These are phyloP conservation scores for Myrmophylax atrothorax DNA, from an alignment of 2,113 vertebrate species.

Conservation along the genomic window DNA sequence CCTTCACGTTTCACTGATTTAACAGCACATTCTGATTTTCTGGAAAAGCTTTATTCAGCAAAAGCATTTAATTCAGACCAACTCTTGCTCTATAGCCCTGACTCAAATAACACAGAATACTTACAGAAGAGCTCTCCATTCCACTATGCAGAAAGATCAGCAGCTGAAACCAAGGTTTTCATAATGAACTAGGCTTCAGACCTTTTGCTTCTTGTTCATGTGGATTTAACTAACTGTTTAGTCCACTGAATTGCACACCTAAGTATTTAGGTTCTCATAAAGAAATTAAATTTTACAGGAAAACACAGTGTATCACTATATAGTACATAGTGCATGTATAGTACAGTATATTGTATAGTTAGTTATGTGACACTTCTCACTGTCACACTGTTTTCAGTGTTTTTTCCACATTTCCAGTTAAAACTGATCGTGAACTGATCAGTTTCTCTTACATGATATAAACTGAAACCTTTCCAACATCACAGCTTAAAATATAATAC, in stretches of 20 bases:
- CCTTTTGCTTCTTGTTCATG: background rate
- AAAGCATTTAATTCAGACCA: background rate
- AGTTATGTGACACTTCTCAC: background rate
- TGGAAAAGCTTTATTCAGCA: background rate
- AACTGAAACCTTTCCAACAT: conserved; percentile 29
- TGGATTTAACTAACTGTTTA: background rate
- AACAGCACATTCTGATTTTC: background rate
- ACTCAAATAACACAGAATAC: background rate
- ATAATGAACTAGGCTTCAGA: background rate
- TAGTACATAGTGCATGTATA: background rate
- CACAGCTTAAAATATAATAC: conserved; percentile 33
- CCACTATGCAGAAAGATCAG: background rate
- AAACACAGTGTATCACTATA: background rate
- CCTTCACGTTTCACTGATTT: background rate
- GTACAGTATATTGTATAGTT: background rate
- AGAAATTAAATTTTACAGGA: background rate
- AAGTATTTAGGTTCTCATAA: background rate
- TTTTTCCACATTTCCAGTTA: background rate
- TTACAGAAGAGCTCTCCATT: background rate
- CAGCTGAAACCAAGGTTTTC: background rate
- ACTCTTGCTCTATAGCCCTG: background rate
- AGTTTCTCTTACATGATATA: conserved; percentile 7
- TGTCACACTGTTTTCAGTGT: background rate
- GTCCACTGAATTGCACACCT: background rate
- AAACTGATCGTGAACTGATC: background rate